Evolutionary conservation across 2,113 vertebrate genomes (phyloP).

Genomic region (Picathartes gymnocephalus): DNA sequence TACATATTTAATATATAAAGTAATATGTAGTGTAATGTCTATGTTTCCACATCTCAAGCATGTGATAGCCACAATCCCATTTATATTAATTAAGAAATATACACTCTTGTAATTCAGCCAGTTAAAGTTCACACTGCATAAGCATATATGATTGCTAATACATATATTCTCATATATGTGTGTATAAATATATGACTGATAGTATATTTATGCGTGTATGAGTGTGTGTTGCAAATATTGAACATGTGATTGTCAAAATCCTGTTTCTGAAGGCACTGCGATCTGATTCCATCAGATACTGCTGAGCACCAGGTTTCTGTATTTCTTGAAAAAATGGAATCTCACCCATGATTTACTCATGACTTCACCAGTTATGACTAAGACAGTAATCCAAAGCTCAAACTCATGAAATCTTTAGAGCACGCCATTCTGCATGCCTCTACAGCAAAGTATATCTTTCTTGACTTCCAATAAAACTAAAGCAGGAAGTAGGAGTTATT

Average conservation of each 20-base stretch:
- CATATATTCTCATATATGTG: background rate
- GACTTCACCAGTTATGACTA: background rate
- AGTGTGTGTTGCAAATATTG: background rate
- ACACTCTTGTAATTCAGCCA: background rate
- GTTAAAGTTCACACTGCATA: background rate
- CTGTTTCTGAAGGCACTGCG: background rate
- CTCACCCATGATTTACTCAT: background rate
- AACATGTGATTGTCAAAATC: background rate
- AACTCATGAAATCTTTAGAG: slow-evolving; percentile 15
- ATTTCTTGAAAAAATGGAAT: background rate
- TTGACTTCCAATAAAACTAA: background rate
- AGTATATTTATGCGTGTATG: background rate
- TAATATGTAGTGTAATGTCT: background rate
- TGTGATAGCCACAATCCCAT: background rate
- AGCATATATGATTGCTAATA: background rate
- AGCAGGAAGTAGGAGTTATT: background rate
- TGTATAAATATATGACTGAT: background rate
- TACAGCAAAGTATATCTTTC: background rate
- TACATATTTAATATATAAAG: background rate
- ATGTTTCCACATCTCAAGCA: background rate
- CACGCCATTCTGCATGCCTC: background rate
- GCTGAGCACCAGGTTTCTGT: background rate
- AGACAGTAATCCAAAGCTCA: slow-evolving; percentile 21
- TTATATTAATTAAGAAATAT: background rate
- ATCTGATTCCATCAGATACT: background rate